These are phyloP conservation scores for Papilio aristodemus DNA, from an alignment of 1,140 invertebrate genomes.

Conservation along the genomic window DNA sequence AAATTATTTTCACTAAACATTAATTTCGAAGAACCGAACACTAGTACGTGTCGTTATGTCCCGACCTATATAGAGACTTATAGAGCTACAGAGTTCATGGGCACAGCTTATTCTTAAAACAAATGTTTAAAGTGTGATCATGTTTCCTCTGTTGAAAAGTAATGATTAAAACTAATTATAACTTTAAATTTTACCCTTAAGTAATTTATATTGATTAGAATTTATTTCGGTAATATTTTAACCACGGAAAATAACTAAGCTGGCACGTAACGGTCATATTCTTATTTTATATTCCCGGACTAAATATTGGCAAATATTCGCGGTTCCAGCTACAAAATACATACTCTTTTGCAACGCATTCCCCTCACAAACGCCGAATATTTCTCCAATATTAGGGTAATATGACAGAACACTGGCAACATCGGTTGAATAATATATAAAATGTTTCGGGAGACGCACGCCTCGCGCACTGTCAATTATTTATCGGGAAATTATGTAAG, in stretches of 20 bases:
- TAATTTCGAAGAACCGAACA: too few relatives aligned
- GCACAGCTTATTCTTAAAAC: too few relatives aligned
- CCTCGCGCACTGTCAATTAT: constrained; percentile 69
- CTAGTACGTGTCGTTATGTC: too few relatives aligned
- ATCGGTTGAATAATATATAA: constrained; percentile 74
- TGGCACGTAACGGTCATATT: constrained; percentile 9
- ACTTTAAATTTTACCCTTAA: too few relatives aligned
- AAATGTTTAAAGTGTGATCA: too few relatives aligned
- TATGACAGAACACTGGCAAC: constrained; percentile 74
- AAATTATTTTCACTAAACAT: too few relatives aligned
- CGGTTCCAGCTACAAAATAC: constrained; percentile 10
- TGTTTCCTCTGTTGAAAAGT: too few relatives aligned
- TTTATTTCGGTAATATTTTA: neutral
- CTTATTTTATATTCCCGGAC: constrained; percentile 10
- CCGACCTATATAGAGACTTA: too few relatives aligned
- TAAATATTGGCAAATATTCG: constrained; percentile 31
- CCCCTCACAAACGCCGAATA: constrained; percentile 65
- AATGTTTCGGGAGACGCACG: constrained; percentile 52
- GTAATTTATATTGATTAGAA: too few relatives aligned
- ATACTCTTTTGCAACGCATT: constrained; percentile 42
- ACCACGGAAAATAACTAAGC: neutral
- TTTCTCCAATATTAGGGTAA: constrained; percentile 75
- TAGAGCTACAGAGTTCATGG: too few relatives aligned
- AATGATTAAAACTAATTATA: too few relatives aligned
- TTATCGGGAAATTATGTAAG: constrained; percentile 74